A percentile compares a stretch with the other conserved stretches of the same genome.
Conservation (phyloP, 2,113 vertebrate species). For the Oriolus oriolus region DNA sequence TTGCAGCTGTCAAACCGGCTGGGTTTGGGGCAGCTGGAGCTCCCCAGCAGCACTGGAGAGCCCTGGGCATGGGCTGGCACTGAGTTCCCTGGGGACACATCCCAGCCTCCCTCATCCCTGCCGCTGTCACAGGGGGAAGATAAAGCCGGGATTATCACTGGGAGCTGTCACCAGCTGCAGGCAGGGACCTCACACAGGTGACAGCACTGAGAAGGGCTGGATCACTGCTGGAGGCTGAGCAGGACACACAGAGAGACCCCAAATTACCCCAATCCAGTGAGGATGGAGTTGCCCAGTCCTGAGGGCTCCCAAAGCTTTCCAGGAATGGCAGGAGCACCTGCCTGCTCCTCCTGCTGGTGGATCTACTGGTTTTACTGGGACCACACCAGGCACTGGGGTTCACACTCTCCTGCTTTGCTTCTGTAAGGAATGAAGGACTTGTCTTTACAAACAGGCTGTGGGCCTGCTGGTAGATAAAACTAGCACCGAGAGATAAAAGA, state of each 20-base stretch:
- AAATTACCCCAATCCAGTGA: accelerated
- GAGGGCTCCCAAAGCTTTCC: background rate
- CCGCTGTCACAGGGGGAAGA: accelerated
- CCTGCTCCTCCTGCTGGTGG: background rate
- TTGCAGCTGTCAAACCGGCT: background rate
- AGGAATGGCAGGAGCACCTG: background rate
- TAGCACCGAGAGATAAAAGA: too few species aligned
- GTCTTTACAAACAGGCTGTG: too few species aligned
- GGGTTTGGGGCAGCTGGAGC: background rate
- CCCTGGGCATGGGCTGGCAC: background rate
- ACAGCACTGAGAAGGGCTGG: background rate
- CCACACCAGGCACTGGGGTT: accelerated
- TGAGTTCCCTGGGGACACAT: background rate
- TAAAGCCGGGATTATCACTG: background rate
- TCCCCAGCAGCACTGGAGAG: accelerated
- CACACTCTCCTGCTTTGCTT: background rate
- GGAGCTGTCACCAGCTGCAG: background rate
- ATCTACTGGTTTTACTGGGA: background rate
- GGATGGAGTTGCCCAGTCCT: accelerated
- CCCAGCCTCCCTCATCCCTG: background rate
- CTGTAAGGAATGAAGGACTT: too few species aligned
- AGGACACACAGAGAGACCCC: background rate
- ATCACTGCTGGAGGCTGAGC: background rate
- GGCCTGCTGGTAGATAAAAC: too few species aligned
- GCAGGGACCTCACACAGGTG: background rate